These are phyloP conservation scores for Silurus lanzhouensis DNA, from an alignment of 2,797 vertebrate genomes.

Conservation along the genomic window DNA sequence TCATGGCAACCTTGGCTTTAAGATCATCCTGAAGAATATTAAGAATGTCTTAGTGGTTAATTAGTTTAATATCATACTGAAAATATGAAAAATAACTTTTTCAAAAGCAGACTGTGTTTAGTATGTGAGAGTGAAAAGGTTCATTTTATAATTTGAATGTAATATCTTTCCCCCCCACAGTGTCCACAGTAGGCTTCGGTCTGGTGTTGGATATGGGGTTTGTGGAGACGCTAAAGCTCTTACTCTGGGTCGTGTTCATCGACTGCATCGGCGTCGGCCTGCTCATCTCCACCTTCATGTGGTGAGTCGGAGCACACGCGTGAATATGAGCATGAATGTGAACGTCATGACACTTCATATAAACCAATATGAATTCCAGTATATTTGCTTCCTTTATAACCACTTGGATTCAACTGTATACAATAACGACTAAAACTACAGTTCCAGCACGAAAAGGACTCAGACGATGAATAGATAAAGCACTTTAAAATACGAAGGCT, in stretches of 20 bases:
- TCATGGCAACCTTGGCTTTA: neutral
- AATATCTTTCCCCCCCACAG: conserved; percentile 63
- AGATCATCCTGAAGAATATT: neutral
- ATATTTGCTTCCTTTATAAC: no score
- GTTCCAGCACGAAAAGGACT: no score
- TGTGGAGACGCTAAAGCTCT: conserved; percentile 89
- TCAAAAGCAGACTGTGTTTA: neutral
- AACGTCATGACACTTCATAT: no score
- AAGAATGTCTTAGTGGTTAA: neutral
- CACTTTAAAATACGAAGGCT: neutral
- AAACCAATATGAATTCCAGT: no score
- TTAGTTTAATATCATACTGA: neutral
- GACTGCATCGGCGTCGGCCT: conserved; percentile 95
- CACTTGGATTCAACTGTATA: no score
- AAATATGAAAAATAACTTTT: neutral
- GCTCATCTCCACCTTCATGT: conserved; percentile 95
- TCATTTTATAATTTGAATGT: no score
- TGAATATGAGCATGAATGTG: neutral
- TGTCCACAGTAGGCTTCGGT: conserved; percentile 93
- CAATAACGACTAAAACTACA: no score
- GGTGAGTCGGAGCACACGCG: conserved; percentile 73
- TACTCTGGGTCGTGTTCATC: conserved; percentile 97
- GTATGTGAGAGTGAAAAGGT: neutral
- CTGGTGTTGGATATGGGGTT: conserved; percentile 92
- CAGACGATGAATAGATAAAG: no score